Conservation (phyloP, 2,113 vertebrate genomes). For the Oenanthe melanoleuca region DNA sequence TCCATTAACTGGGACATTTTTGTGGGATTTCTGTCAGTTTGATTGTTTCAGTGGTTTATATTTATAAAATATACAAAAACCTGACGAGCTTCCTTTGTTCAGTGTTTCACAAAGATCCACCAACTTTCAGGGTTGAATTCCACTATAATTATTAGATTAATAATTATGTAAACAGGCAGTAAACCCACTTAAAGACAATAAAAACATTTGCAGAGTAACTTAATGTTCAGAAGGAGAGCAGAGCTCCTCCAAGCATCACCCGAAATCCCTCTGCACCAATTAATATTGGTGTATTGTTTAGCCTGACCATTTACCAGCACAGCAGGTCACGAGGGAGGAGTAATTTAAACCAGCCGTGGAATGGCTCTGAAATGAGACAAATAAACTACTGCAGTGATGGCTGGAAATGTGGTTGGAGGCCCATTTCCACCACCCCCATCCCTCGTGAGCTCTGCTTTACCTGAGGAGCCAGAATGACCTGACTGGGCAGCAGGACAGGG, state of each 20-base stretch:
- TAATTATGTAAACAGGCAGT: slow-evolving; percentile 1
- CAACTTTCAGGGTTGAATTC: background rate
- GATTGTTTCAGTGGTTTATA: background rate
- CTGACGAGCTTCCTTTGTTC: background rate
- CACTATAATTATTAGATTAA: background rate
- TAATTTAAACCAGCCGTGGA: background rate
- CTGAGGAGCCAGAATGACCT: background rate
- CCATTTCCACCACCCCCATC: background rate
- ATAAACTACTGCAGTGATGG: background rate
- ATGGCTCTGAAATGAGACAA: background rate
- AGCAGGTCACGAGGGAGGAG: background rate
- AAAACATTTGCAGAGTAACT: background rate
- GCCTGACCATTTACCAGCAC: background rate
- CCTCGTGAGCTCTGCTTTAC: fast-evolving
- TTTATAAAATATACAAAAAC: background rate
- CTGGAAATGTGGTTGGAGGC: background rate
- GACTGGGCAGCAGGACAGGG: fast-evolving
- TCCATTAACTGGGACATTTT: background rate
- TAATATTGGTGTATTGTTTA: background rate
- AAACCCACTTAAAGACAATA: background rate
- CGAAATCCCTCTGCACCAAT: background rate
- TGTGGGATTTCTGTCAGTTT: background rate
- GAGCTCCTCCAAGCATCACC: background rate
- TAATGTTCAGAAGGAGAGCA: background rate
- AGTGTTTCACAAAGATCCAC: background rate